These are phyloP conservation scores for Lumbricus terrestris DNA, from an alignment of 2,888 invertebrate genomes.

Conservation along the genomic window DNA sequence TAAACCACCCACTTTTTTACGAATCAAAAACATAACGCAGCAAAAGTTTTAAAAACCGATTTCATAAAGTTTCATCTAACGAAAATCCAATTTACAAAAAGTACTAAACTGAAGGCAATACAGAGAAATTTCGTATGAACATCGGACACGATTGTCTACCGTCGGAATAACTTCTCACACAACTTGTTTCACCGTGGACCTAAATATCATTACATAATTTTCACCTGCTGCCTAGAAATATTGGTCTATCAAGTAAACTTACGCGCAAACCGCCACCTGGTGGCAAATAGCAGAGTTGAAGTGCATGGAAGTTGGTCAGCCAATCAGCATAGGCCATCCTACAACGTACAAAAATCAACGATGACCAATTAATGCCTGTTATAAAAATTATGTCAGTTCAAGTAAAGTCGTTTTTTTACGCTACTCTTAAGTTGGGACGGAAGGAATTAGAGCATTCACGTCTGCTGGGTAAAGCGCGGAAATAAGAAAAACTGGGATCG, in stretches of 20 bases:
- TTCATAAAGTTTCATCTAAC: too few relatives aligned
- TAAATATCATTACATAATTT: not conserved
- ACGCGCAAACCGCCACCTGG: constrained; percentile 23
- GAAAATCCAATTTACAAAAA: too few relatives aligned
- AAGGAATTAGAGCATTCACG: not conserved
- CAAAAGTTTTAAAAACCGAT: too few relatives aligned
- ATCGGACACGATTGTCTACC: too few relatives aligned
- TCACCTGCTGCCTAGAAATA: not conserved
- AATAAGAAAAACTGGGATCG: not conserved
- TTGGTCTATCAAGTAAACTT: not conserved
- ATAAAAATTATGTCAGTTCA: too few relatives aligned
- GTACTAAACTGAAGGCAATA: too few relatives aligned
- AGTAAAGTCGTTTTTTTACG: too few relatives aligned
- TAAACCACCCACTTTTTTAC: too few relatives aligned
- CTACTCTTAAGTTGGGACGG: not conserved
- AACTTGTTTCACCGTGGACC: not conserved
- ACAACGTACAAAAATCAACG: not conserved
- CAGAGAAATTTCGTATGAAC: too few relatives aligned
- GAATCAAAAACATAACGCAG: too few relatives aligned
- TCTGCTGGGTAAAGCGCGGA: not conserved
- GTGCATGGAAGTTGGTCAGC: constrained; percentile 63
- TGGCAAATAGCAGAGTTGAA: constrained; percentile 31
- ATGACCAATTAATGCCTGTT: too few relatives aligned
- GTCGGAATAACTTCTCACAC: not conserved
- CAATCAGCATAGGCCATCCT: constrained; percentile 81